These are phyloP conservation scores for Daboia siamensis DNA, from an alignment of 2,113 vertebrate species.

Conservation along the genomic window DNA sequence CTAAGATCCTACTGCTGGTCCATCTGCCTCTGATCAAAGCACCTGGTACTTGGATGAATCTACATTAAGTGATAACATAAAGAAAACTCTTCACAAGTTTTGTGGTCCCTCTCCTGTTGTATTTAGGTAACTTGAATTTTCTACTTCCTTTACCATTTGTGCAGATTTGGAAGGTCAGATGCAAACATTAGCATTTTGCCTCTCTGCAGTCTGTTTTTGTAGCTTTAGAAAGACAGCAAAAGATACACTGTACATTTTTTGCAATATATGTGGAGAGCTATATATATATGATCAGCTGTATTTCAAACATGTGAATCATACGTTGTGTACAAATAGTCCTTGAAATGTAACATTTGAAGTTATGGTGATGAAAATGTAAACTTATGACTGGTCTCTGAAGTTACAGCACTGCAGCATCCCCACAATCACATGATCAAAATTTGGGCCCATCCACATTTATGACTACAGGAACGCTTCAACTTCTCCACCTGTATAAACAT, in stretches of 20 bases:
- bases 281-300: not conserved
- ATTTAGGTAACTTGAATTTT: conserved; percentile 82
- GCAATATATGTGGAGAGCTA: not conserved
- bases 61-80: conserved; percentile 97
- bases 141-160: not conserved
- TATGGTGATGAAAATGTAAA: not conserved
- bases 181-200: too few species aligned
- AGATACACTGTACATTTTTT: not conserved
- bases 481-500: not conserved
- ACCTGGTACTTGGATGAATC: conserved; percentile 99
- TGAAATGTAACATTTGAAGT: not conserved
- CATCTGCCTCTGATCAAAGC: conserved; percentile 97
- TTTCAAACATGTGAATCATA: not conserved
- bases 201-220: not conserved
- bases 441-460: not conserved
- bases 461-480: not conserved
- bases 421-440: not conserved
- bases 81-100: conserved; percentile 98
- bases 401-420: not conserved
- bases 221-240: not conserved
- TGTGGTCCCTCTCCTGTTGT: conserved; percentile 97
- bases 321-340: not conserved
- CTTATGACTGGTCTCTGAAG: not conserved
- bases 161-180: not conserved
- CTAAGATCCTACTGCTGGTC: conserved; percentile 95